These are phyloP conservation scores for Unio delphinus DNA, from an alignment of 2,888 invertebrate species.

Conservation along the genomic window DNA sequence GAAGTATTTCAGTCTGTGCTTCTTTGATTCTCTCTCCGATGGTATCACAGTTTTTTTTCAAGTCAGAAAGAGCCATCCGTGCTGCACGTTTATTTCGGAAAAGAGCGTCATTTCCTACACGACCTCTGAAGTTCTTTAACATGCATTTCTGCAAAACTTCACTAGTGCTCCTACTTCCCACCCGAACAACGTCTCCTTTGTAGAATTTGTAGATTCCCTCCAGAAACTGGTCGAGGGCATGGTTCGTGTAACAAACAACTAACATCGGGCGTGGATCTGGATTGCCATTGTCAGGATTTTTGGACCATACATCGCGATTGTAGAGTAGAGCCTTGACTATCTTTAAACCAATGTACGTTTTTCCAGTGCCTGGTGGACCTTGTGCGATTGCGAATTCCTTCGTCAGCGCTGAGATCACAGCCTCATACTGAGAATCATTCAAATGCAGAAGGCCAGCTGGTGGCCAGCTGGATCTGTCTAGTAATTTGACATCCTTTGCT, in stretches of 20 bases:
- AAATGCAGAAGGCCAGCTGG: constrained; percentile 49
- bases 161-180: constrained; percentile 63
- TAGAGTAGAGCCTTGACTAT: constrained; percentile 78
- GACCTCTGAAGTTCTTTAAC: too few relatives aligned
- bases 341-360: constrained; percentile 85
- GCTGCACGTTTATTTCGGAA: too few relatives aligned
- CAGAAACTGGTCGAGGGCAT: constrained; percentile 71
- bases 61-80: too few relatives aligned
- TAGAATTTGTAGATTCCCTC: constrained; percentile 64
- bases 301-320: constrained; percentile 74
- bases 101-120: too few relatives aligned
- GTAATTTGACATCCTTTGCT: constrained; percentile 16
- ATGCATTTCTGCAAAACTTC: constrained; percentile 41
- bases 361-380: constrained; percentile 89
- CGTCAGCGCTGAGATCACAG: constrained; percentile 61
- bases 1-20: constrained; percentile 33
- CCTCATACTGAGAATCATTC: constrained; percentile 62
- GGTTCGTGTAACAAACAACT: constrained; percentile 71
- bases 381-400: constrained; percentile 67
- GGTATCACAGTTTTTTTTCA: neutral
- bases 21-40: constrained; percentile 17
- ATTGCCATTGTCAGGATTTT: constrained; percentile 15
- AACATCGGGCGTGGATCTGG: constrained; percentile 62
- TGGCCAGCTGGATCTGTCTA: constrained; percentile 26
- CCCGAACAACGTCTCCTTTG: constrained; percentile 54